Percentiles rank a stretch among this genome's conserved stretches.
Conservation (phyloP, 2,888 invertebrate genomes). For the Chymomyza fuscimana region DNA sequence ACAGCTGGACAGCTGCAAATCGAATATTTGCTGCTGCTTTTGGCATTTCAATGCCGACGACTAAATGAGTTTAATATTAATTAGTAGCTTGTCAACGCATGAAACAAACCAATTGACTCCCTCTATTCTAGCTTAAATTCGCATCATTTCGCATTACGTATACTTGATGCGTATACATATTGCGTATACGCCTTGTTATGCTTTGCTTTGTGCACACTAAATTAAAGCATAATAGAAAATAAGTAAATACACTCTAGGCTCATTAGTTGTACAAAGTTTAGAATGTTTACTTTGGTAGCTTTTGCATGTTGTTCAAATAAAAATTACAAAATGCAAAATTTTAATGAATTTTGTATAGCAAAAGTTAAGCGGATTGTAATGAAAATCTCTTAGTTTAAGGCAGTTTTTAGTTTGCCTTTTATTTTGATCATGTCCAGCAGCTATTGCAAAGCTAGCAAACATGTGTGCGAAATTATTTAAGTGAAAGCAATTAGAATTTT, state of each 20-base stretch:
- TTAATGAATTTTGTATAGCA: constrained; percentile 3
- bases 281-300: too few relatives aligned
- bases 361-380: constrained; percentile 9
- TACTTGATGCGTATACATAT: constrained; percentile 20
- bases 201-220: constrained; percentile 15
- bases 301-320: constrained; percentile 18
- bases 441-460: constrained; percentile 24
- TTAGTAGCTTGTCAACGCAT: constrained; percentile 56
- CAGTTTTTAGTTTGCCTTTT: constrained; percentile 42
- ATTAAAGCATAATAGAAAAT: constrained; percentile 46
- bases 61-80: constrained; percentile 67
- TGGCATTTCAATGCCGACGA: constrained; percentile 61
- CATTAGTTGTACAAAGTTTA: constrained; percentile 10
- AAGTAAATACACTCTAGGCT: background rate
- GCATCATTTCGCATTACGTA: constrained; percentile 24
- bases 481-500: constrained; percentile 48
- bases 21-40: constrained; percentile 39
- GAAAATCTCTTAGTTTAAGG: background rate
- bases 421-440: constrained; percentile 48
- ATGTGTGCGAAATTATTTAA: constrained; percentile 56
- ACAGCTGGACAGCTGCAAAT: constrained; percentile 18
- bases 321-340: background rate
- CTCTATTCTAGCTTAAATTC: constrained; percentile 1
- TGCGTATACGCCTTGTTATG: constrained; percentile 37
- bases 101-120: constrained; percentile 23